These are phyloP conservation scores for Parnassius smintheus DNA, from an alignment of 2,888 invertebrate genomes.

Conservation along the genomic window DNA sequence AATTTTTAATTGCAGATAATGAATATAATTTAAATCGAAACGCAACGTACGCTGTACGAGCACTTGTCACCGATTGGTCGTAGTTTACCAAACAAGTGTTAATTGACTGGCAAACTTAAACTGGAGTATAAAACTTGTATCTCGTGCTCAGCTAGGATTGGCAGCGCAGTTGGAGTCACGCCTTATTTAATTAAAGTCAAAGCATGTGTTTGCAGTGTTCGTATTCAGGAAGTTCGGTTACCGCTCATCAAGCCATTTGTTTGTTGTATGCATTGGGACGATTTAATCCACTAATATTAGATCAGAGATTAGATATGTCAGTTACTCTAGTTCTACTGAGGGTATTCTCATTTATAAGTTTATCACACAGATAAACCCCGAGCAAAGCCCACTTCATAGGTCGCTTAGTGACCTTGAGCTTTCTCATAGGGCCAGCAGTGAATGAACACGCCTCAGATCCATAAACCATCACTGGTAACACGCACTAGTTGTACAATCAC, in stretches of 20 bases:
- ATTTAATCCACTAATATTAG: background rate
- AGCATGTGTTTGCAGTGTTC: slow-evolving; percentile 18
- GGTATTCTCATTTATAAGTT: too few species aligned
- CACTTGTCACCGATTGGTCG: slow-evolving; percentile 27
- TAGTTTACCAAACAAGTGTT: slow-evolving; percentile 36
- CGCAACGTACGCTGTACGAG: slow-evolving; percentile 9
- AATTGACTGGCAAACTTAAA: slow-evolving; percentile 34
- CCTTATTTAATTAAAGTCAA: slow-evolving; percentile 22
- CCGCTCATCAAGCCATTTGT: slow-evolving; percentile 18
- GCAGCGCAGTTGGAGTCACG: slow-evolving; percentile 19
- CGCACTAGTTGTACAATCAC: too few species aligned
- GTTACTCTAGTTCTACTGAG: too few species aligned
- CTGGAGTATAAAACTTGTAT: slow-evolving; percentile 29
- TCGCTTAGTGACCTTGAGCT: too few species aligned
- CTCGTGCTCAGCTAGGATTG: slow-evolving; percentile 15
- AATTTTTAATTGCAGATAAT: too few species aligned
- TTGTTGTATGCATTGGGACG: slow-evolving; percentile 1
- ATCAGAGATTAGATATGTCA: too few species aligned
- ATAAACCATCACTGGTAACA: too few species aligned
- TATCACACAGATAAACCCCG: too few species aligned
- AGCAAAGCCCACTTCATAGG: too few species aligned
- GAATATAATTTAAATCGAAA: background rate
- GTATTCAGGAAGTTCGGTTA: slow-evolving; percentile 7
- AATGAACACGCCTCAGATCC: too few species aligned
- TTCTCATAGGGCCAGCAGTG: too few species aligned